These are phyloP conservation scores for Nestor notabilis DNA, from an alignment of 2,113 vertebrate species.

Conservation along the genomic window DNA sequence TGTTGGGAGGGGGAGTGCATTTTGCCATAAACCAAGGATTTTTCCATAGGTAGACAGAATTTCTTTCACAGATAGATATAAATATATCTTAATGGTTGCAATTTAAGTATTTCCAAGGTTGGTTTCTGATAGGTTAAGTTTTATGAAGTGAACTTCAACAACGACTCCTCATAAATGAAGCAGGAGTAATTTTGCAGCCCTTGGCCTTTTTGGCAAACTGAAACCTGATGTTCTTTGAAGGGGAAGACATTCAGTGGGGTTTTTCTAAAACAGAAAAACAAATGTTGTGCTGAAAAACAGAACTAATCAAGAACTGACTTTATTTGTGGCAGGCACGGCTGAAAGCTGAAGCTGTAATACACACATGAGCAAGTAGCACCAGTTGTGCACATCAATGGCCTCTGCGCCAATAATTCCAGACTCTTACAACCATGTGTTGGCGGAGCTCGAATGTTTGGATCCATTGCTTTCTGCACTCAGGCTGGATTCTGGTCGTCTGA, in stretches of 20 bases:
- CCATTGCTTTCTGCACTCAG: conserved; percentile 90
- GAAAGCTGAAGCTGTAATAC: background rate
- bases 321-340: background rate
- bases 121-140: background rate
- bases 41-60: fast-evolving
- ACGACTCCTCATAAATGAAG: fast-evolving
- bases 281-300: background rate
- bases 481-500: conserved; percentile 90
- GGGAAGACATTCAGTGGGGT: fast-evolving
- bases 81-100: background rate
- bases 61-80: background rate
- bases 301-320: background rate
- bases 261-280: background rate
- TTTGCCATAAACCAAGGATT: background rate
- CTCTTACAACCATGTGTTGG: conserved; percentile 84
- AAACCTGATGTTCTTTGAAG: background rate
- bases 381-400: conserved; percentile 68
- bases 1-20: background rate
- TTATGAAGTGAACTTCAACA: background rate
- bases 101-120: background rate
- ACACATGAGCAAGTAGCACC: background rate
- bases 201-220: background rate
- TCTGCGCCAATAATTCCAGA: conserved; percentile 81
- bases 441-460: conserved; percentile 91
- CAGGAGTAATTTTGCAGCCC: background rate